phyloP scores from a whole-genome alignment of 2,113 vertebrate genomes.

The Brachyhypopomus occidentalis region DNA sequence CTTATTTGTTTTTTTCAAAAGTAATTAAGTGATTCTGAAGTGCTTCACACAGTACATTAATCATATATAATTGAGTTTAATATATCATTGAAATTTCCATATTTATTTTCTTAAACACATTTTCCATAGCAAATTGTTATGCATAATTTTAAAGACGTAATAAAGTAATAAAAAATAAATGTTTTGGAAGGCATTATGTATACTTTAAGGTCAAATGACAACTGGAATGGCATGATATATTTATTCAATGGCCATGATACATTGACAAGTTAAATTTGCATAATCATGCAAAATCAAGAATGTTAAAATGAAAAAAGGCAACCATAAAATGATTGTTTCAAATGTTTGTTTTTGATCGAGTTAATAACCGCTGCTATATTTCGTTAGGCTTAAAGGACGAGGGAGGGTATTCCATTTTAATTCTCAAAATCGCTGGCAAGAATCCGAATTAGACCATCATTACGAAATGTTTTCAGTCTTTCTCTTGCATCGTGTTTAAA shows the following conservation, averaged over 20 bases:
- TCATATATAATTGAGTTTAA: not conserved
- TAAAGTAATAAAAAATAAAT: not conserved
- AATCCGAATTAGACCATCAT: too few relatives aligned
- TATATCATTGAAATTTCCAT: not conserved
- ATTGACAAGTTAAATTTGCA: slow-evolving; percentile 12
- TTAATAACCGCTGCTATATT: too few relatives aligned
- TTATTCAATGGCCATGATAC: not conserved
- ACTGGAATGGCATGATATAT: not conserved
- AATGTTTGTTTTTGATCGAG: too few relatives aligned
- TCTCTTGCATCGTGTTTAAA: too few relatives aligned
- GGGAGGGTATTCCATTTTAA: too few relatives aligned
- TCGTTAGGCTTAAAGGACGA: too few relatives aligned
- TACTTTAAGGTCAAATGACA: slow-evolving; percentile 13
- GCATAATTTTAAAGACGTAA: not conserved
- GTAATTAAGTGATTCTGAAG: not conserved
- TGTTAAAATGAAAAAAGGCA: too few relatives aligned
- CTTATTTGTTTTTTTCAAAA: not conserved
- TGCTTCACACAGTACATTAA: not conserved
- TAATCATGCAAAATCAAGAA: slow-evolving; percentile 3
- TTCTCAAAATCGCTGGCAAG: too few relatives aligned
- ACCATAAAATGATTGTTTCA: too few relatives aligned
- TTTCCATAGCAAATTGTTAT: not conserved
- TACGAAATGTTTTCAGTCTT: too few relatives aligned
- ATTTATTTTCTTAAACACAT: not conserved
- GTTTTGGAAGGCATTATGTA: not conserved